These are phyloP conservation scores for Sphaerodactylus townsendi DNA, from an alignment of 2,113 vertebrate species.

Conservation along the genomic window DNA sequence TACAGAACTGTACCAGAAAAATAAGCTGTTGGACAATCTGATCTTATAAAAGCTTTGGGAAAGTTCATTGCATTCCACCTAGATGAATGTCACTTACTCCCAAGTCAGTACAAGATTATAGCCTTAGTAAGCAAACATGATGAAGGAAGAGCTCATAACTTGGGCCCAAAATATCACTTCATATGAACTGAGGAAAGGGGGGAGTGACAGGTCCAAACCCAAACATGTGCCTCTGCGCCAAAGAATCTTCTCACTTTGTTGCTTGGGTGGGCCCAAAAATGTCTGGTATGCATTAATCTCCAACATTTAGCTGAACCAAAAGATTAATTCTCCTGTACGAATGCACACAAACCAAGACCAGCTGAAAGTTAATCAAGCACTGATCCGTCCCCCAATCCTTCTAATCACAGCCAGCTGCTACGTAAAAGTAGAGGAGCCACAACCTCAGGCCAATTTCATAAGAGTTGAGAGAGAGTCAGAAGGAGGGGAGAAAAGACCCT, in stretches of 20 bases:
- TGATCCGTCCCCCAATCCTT: conserved; percentile 76
- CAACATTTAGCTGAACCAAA: conserved; percentile 74
- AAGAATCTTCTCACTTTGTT: conserved; percentile 38
- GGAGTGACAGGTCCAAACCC: fast-evolving
- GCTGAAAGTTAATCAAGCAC: conserved; percentile 79
- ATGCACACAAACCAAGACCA: conserved; percentile 78
- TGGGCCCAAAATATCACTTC: not conserved
- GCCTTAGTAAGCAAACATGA: not conserved
- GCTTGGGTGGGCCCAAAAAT: conserved; percentile 71
- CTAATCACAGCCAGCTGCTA: conserved; percentile 83
- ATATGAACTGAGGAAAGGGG: fast-evolving
- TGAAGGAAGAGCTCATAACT: not conserved
- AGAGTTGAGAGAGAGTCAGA: conserved; percentile 35
- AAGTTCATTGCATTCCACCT: too few species aligned
- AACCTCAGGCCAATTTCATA: conserved; percentile 60
- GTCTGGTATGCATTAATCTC: conserved; percentile 79
- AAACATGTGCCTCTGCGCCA: fast-evolving
- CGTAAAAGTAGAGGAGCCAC: conserved; percentile 68
- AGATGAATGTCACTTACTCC: not conserved
- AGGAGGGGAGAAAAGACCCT: conserved; percentile 55
- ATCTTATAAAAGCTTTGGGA: too few species aligned
- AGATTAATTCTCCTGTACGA: conserved; percentile 81
- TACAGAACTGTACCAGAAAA: too few species aligned
- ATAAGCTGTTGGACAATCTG: too few species aligned
- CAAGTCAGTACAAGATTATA: not conserved